These are phyloP conservation scores for Eupithecia subumbrata DNA, from an alignment of 2,888 invertebrate genomes.

Conservation along the genomic window DNA sequence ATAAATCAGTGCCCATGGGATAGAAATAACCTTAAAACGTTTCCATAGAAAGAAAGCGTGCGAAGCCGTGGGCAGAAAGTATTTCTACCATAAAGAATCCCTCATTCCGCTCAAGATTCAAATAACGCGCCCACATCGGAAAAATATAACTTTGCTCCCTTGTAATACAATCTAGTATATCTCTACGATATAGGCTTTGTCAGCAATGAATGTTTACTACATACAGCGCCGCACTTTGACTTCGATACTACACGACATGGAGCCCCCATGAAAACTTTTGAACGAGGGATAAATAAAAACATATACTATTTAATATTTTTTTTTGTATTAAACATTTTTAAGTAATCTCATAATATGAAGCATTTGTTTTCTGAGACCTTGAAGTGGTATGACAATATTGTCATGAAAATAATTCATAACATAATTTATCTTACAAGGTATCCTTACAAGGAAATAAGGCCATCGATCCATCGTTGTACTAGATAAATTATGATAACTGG, in stretches of 20 bases:
- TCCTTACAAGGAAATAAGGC: background rate
- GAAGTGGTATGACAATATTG: background rate
- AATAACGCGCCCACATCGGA: background rate
- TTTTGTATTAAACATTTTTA: too few relatives aligned
- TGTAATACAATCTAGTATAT: background rate
- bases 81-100: background rate
- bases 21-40: too few relatives aligned
- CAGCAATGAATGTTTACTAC: background rate
- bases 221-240: background rate
- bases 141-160: conserved; percentile 3
- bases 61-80: too few relatives aligned
- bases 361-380: background rate
- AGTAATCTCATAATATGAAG: background rate
- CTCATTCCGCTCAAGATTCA: background rate
- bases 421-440: background rate
- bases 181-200: background rate
- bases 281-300: too few relatives aligned
- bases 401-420: background rate
- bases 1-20: too few relatives aligned
- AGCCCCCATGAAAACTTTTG: background rate
- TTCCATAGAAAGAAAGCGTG: too few relatives aligned
- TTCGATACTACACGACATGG: background rate
- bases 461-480: background rate
- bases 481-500: conserved; percentile 3
- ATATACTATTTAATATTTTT: too few relatives aligned